Evolutionary conservation across 2,888 invertebrate species (phyloP), one percentile per base, ranked within the genome.

Genomic region (Listrodromus nycthemerus): DNA sequence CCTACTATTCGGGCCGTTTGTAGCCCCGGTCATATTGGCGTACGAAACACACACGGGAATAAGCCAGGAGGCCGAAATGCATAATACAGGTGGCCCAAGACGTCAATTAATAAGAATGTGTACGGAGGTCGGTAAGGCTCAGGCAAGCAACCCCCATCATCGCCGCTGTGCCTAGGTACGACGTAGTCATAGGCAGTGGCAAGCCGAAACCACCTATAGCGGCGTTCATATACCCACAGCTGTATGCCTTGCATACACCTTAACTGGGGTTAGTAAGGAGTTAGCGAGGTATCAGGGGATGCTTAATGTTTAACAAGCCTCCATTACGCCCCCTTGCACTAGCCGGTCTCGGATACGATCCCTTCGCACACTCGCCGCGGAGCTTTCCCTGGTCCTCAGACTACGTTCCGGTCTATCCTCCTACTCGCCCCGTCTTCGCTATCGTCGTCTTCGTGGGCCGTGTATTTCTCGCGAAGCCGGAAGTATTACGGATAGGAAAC

Each of bases 71-170:
- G 82, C 89, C 87, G 79, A 88, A 84, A 89, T 92, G 90, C 91
- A 92, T 92, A 91, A 92, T 92, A 86, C 86, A 91, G 86, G 84
- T 83, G 87, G 86, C 82, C 88, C 87, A 87, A 89, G 89, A 92
- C 90, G 90, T 92, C 92, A 92, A 92, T 93, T 93, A 92, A 92
- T 93, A 92, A 92, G 92, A 93, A 92, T 91, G 91, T 92, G 90
- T 92, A 90, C 92, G 86, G 88, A 92, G 92, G 91, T 90, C 90
- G 87, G 86, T 88, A 88, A 89, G 89, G 88, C 88, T 89, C 85
- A 90, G 88, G 88, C 86, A 89, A 91, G 87, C 89, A 67, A 79
- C 79, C 67, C 82, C 81, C 75, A 84, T 82, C 81, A 79, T 45
- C 65, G 75, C 74, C 77, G 74, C 74, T 33, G 63, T 27, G 24